These are phyloP conservation scores for Parnassius apollo DNA, from an alignment of 2,888 invertebrate genomes.

Conservation along the genomic window DNA sequence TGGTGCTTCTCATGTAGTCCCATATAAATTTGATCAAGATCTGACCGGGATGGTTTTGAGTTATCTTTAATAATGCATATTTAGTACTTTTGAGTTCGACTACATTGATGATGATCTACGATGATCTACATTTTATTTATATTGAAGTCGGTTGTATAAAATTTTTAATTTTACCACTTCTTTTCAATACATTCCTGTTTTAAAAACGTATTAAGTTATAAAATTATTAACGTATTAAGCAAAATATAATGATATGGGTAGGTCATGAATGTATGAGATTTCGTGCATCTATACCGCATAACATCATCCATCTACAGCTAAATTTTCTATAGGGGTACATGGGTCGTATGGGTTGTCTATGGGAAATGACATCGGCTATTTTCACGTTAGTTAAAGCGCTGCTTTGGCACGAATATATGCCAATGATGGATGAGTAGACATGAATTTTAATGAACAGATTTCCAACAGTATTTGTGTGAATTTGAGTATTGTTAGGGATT, in stretches of 20 bases:
- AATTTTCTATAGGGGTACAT: conserved; percentile 18
- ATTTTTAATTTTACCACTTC: too few relatives aligned
- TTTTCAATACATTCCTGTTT: background rate
- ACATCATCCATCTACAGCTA: conserved; percentile 21
- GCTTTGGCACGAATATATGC: conserved; percentile 16
- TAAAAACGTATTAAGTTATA: conserved; percentile 15
- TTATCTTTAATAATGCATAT: too few relatives aligned
- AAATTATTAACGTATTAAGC: conserved; percentile 5
- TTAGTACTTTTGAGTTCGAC: too few relatives aligned
- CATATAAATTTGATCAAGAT: too few relatives aligned
- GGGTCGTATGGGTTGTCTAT: conserved; percentile 22
- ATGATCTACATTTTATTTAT: too few relatives aligned
- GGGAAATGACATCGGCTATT: conserved; percentile 21
- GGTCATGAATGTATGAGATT: conserved; percentile 14
- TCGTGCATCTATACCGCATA: conserved; percentile 24
- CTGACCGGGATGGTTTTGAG: too few relatives aligned
- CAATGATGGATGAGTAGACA: conserved; percentile 20
- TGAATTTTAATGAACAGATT: conserved; percentile 20
- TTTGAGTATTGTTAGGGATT: conserved; percentile 10
- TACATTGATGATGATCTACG: too few relatives aligned
- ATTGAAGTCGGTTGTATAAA: too few relatives aligned
- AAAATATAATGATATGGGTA: conserved; percentile 18
- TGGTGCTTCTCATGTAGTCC: too few relatives aligned
- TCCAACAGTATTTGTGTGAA: conserved; percentile 14
- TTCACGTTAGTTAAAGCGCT: conserved; percentile 27